Conservation (phyloP, 2,888 invertebrate genomes). For the Epistrophella euchroma region DNA sequence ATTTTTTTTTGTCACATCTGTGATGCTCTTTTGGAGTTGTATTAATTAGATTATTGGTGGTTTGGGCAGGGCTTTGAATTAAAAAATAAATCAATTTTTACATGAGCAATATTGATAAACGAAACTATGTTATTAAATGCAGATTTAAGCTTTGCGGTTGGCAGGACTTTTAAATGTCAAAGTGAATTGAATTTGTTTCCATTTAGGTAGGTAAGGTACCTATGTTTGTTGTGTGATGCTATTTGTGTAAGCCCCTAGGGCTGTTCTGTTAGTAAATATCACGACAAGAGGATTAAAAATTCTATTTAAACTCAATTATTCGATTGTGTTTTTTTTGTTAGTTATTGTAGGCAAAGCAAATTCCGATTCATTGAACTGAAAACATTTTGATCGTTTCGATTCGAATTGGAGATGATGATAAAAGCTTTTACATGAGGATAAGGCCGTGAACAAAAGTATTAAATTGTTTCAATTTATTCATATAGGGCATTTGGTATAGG, state of each 20-base stretch:
- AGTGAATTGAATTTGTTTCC: slow-evolving; percentile 28
- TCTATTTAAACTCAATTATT: slow-evolving; percentile 49
- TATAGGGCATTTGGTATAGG: too few relatives aligned
- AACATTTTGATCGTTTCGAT: slow-evolving; percentile 6
- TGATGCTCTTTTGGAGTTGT: slow-evolving; percentile 52
- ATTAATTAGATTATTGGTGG: slow-evolving; percentile 70
- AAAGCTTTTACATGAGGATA: slow-evolving; percentile 28
- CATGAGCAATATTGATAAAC: slow-evolving; percentile 8
- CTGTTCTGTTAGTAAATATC: slow-evolving; percentile 9
- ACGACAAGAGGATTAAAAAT: slow-evolving; percentile 53
- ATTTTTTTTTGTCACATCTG: slow-evolving; percentile 30
- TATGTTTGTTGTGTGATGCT: background rate
- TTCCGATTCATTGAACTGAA: slow-evolving; percentile 45
- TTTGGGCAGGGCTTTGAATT: slow-evolving; percentile 27
- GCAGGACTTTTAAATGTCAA: slow-evolving; percentile 59
- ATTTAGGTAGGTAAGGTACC: background rate
- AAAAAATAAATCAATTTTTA: slow-evolving; percentile 44
- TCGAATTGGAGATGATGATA: slow-evolving; percentile 20
- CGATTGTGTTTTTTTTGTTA: slow-evolving; percentile 10
- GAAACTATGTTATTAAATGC: slow-evolving; percentile 10
- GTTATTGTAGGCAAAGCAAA: slow-evolving; percentile 43
- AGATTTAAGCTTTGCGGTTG: slow-evolving; percentile 46
- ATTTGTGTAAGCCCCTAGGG: slow-evolving; percentile 11
- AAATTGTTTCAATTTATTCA: slow-evolving; percentile 15
- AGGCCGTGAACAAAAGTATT: slow-evolving; percentile 12